A percentile compares a stretch with the other conserved stretches of the same genome.
These are phyloP conservation scores for Blastomussa wellsi DNA, from an alignment of 92 coral and sea anemone genomes.

Conservation along the genomic window DNA sequence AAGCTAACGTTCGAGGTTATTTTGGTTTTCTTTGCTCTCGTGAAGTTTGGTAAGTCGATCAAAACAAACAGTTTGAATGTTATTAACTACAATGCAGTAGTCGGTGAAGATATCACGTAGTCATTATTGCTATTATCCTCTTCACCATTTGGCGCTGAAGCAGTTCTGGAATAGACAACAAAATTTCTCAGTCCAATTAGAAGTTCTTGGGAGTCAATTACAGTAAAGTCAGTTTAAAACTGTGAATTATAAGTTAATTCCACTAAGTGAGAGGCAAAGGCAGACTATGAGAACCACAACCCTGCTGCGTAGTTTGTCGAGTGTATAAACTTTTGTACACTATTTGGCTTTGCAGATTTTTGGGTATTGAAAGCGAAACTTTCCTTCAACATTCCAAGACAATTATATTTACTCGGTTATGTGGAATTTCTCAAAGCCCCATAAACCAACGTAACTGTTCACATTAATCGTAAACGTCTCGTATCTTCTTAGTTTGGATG, in stretches of 20 bases:
- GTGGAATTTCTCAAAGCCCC: too few relatives aligned
- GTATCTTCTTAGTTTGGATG: not conserved
- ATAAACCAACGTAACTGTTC: too few relatives aligned
- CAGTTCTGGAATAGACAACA: not conserved
- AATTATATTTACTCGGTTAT: too few relatives aligned
- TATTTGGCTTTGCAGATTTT: too few relatives aligned
- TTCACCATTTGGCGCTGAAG: too few relatives aligned
- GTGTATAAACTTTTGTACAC: too few relatives aligned
- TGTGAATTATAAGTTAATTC: not conserved
- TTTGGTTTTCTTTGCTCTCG: not conserved
- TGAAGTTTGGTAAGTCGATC: slow-evolving; percentile 15
- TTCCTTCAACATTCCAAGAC: too few relatives aligned
- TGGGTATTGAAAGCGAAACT: too few relatives aligned
- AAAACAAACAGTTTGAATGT: not conserved
- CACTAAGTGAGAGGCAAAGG: not conserved
- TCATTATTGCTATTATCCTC: not conserved
- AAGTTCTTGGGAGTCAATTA: not conserved
- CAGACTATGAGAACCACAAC: not conserved
- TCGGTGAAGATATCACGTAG: not conserved
- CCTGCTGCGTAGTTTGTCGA: too few relatives aligned
- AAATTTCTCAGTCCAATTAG: not conserved
- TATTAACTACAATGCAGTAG: not conserved
- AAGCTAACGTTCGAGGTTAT: not conserved
- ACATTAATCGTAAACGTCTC: not conserved
- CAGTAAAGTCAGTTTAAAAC: not conserved